phyloP scores from a whole-genome alignment of 1,140 invertebrate genomes.

The Hydropsyche tenuis region DNA sequence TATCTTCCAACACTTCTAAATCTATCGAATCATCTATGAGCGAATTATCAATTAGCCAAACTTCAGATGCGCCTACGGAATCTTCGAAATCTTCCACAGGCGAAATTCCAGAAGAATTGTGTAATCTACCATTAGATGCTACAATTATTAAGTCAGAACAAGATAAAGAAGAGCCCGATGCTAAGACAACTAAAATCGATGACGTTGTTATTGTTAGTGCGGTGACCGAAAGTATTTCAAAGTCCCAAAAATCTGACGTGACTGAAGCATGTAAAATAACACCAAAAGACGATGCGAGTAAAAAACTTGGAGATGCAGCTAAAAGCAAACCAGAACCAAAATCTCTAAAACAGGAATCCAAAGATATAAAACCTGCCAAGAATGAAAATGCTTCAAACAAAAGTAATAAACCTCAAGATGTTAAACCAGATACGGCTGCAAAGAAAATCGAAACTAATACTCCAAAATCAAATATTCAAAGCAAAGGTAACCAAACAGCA shows the following conservation, averaged over 20 bases:
- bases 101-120: constrained; percentile 25
- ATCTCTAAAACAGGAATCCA: neutral
- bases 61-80: constrained; percentile 28
- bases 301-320: neutral
- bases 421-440: neutral
- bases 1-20: constrained; percentile 7
- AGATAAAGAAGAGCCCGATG: neutral
- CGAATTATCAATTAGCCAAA: constrained; percentile 35
- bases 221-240: neutral
- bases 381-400: constrained; percentile 4
- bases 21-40: constrained; percentile 30
- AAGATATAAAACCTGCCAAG: neutral
- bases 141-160: constrained; percentile 7
- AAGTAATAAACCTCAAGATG: neutral
- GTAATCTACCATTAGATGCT: constrained; percentile 21
- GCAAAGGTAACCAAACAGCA: neutral
- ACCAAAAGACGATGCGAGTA: constrained; percentile 9
- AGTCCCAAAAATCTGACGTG: neutral
- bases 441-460: constrained; percentile 8
- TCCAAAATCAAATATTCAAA: constrained; percentile 17
- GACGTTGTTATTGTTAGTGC: neutral
- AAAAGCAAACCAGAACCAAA: neutral
- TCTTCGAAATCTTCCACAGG: constrained; percentile 30
- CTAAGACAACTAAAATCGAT: neutral
- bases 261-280: neutral